phyloP scores from a whole-genome alignment of 2,888 invertebrate species.

The Gasteruption jaculator region DNA sequence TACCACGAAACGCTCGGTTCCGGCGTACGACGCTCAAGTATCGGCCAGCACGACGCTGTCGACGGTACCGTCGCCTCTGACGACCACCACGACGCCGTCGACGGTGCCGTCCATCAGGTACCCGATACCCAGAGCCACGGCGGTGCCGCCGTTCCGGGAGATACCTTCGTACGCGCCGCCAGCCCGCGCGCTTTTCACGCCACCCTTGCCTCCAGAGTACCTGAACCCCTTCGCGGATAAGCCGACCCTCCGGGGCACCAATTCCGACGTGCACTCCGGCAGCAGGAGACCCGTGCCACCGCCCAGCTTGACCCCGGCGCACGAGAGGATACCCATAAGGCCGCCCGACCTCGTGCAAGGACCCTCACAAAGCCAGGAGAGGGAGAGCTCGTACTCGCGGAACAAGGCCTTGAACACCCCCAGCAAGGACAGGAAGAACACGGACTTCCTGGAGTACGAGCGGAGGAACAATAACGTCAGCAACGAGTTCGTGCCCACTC shows the following conservation, averaged over 20 bases:
- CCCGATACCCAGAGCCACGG: constrained; percentile 37
- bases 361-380: constrained; percentile 31
- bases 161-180: constrained; percentile 82
- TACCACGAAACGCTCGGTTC: constrained; percentile 66
- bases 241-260: constrained; percentile 75
- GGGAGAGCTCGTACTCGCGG: constrained; percentile 31
- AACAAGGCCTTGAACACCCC: constrained; percentile 39
- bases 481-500: constrained; percentile 65
- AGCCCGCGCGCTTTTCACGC: constrained; percentile 72
- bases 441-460: constrained; percentile 22
- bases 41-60: constrained; percentile 57
- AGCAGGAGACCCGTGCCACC: constrained; percentile 74
- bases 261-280: constrained; percentile 53
- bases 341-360: constrained; percentile 58
- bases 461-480: constrained; percentile 43
- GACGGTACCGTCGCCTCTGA: constrained; percentile 61
- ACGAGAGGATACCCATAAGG: constrained; percentile 78
- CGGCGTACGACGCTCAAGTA: constrained; percentile 58
- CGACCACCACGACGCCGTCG: constrained; percentile 53
- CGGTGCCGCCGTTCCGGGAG: constrained; percentile 55
- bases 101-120: constrained; percentile 36
- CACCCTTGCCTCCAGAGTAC: constrained; percentile 79
- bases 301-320: constrained; percentile 75
- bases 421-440: constrained; percentile 11
- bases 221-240: constrained; percentile 85